Evolutionary conservation across 2,888 invertebrate species (phyloP).

Genomic region (Iselma pallidipennis): DNA sequence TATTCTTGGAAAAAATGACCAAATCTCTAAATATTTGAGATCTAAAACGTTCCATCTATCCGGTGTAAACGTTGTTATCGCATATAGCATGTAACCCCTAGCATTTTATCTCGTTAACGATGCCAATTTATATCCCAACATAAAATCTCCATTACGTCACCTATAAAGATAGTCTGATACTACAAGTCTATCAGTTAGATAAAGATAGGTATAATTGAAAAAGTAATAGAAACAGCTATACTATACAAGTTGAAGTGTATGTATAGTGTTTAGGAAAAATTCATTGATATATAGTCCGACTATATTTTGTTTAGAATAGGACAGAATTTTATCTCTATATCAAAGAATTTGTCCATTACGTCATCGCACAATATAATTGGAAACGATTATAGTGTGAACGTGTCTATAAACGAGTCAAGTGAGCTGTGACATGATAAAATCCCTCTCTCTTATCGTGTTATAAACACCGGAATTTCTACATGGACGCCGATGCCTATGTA

Average conservation of each 20-base stretch:
- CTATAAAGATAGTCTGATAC: neutral
- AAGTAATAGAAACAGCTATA: neutral
- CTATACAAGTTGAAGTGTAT: no score
- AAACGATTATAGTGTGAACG: neutral
- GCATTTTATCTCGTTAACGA: conserved; percentile 47
- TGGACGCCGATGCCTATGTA: neutral
- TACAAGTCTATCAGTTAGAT: no score
- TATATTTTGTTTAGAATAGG: no score
- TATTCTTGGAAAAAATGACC: neutral
- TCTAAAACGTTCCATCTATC: neutral
- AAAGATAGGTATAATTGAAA: neutral
- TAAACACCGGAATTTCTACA: neutral
- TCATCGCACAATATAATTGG: neutral
- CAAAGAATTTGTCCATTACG: neutral
- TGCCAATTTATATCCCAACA: conserved; percentile 31
- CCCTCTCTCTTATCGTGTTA: neutral
- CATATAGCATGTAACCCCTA: conserved; percentile 42
- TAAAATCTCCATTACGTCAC: neutral
- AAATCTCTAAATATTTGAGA: neutral
- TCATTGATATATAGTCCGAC: neutral
- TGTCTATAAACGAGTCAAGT: neutral
- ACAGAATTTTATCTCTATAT: neutral
- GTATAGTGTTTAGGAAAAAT: neutral
- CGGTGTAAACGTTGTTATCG: conserved; percentile 13
- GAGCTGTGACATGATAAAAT: neutral